Percentiles rank a stretch among this genome's conserved stretches.
These are phyloP conservation scores for Melinaea menophilus DNA, from an alignment of 2,888 invertebrate species.

Conservation along the genomic window DNA sequence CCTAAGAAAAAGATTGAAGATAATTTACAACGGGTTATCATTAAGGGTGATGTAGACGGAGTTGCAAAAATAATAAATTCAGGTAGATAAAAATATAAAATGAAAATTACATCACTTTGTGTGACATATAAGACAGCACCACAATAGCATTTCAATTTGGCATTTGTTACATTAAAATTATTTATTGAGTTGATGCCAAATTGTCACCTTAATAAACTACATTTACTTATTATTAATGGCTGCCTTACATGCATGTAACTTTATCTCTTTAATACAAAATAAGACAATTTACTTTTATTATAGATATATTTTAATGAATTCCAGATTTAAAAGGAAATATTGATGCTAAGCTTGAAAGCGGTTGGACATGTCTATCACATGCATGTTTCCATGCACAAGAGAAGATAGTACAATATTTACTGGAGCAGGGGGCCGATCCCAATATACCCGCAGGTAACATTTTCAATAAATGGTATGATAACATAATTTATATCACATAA, in stretches of 20 bases:
- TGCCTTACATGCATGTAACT: no score
- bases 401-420: conserved; percentile 69
- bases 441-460: conserved; percentile 67
- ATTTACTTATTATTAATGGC: no score
- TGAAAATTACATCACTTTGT: background rate
- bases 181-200: no score
- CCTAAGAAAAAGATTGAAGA: conserved; percentile 54
- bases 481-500: no score
- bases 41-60: conserved; percentile 54
- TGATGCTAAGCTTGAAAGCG: conserved; percentile 67
- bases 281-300: background rate
- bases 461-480: background rate
- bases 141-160: background rate
- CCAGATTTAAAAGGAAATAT: conserved; percentile 58
- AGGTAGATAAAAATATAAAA: conserved; percentile 39
- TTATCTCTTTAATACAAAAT: background rate
- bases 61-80: conserved; percentile 49
- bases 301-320: conserved; percentile 32
- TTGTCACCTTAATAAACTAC: no score
- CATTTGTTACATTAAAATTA: background rate
- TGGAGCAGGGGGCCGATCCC: conserved; percentile 78
- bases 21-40: conserved; percentile 60
- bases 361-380: conserved; percentile 80
- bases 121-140: no score
- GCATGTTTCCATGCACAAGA: conserved; percentile 78